Conservation (phyloP, 2,113 vertebrate species). For the Platichthys stellatus region DNA sequence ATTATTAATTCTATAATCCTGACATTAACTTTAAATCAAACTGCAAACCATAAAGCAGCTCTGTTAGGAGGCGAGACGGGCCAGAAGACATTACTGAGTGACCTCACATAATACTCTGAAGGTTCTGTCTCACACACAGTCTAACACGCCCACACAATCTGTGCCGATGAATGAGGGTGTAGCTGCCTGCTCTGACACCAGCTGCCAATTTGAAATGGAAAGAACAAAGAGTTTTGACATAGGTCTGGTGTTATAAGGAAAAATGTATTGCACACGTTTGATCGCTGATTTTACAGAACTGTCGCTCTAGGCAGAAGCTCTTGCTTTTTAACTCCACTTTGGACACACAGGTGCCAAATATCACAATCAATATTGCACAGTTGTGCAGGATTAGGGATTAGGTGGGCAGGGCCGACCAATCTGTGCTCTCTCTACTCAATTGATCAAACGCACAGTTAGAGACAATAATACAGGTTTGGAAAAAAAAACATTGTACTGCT, state of each 20-base stretch:
- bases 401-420: conserved; percentile 10
- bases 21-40: conserved; percentile 32
- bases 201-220: conserved; percentile 27
- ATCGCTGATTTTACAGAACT: conserved; percentile 25
- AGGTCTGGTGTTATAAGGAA: conserved; percentile 10
- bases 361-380: conserved; percentile 16
- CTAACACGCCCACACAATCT: conserved; percentile 8
- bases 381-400: conserved; percentile 31
- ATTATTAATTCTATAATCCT: neutral
- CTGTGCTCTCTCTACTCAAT: conserved; percentile 19
- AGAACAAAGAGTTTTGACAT: conserved; percentile 33
- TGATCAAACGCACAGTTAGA: conserved; percentile 3
- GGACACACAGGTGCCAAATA: conserved; percentile 29
- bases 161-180: conserved; percentile 26
- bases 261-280: neutral
- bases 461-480: conserved; percentile 3
- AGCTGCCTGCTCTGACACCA: conserved; percentile 29
- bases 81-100: conserved; percentile 24
- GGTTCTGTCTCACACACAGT: neutral
- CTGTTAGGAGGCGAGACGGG: conserved; percentile 29
- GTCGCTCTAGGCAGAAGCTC: neutral
- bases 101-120: conserved; percentile 28
- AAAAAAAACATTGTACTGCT: neutral
- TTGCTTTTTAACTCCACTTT: conserved; percentile 13
- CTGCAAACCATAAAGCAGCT: conserved; percentile 14